Evolutionary conservation across 1,140 invertebrate species (phyloP).

Genomic region (Bombus soroeensis): DNA sequence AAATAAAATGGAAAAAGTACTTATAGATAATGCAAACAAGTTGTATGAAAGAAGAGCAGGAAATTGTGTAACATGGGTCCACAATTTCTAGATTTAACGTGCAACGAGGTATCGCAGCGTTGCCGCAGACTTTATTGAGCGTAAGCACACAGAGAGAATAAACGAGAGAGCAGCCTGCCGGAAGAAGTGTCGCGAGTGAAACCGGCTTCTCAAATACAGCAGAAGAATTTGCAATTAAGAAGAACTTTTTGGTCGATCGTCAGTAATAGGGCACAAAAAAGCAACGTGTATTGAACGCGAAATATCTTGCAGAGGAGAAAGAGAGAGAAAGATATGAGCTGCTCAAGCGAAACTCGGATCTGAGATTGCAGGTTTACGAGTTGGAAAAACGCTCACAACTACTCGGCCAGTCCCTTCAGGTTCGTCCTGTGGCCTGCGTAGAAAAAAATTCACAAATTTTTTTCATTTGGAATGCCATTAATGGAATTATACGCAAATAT

Average conservation of each 20-base stretch:
- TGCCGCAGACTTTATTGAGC: constrained; percentile 73
- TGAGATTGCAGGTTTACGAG: constrained; percentile 83
- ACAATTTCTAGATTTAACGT: constrained; percentile 74
- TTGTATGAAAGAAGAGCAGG: constrained; percentile 52
- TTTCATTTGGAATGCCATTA: constrained; percentile 76
- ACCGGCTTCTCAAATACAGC: constrained; percentile 70
- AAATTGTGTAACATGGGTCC: constrained; percentile 69
- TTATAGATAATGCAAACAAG: constrained; percentile 59
- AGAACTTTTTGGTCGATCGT: constrained; percentile 75
- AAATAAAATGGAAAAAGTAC: constrained; percentile 44
- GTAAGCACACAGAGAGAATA: constrained; percentile 68
- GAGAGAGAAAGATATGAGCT: constrained; percentile 83
- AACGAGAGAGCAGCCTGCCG: constrained; percentile 67
- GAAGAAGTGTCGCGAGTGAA: constrained; percentile 70
- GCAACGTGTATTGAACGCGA: constrained; percentile 80
- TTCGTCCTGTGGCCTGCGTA: constrained; percentile 82
- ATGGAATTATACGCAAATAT: constrained; percentile 46
- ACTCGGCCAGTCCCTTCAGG: constrained; percentile 82
- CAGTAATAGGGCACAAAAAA: constrained; percentile 69
- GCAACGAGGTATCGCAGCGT: constrained; percentile 73
- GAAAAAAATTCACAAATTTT: constrained; percentile 65
- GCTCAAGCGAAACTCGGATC: constrained; percentile 82
- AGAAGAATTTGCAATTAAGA: constrained; percentile 69
- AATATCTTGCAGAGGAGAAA: constrained; percentile 83
- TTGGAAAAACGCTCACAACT: constrained; percentile 83